phyloP scores from a whole-genome alignment of 92 coral and sea anemone genomes.

The Hydrozoanthus gracilis region DNA sequence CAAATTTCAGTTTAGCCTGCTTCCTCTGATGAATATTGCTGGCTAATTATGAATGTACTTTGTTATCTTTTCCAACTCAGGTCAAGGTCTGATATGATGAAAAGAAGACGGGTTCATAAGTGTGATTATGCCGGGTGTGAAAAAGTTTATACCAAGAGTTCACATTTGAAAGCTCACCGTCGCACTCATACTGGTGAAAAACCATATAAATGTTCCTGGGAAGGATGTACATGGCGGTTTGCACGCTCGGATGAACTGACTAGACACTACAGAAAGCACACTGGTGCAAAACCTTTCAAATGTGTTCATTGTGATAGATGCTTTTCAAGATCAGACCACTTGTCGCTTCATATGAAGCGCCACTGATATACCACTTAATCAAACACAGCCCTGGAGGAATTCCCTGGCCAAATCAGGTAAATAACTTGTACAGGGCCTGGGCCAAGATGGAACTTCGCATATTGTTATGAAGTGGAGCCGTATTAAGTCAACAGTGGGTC shows the following conservation, averaged over 20 bases:
- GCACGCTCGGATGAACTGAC: slow-evolving; percentile 99
- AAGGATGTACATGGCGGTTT: slow-evolving; percentile 98
- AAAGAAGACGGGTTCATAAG: slow-evolving; percentile 91
- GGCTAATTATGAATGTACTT: background rate
- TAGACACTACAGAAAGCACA: slow-evolving; percentile 99
- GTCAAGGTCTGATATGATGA: slow-evolving; percentile 78
- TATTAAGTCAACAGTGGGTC: background rate
- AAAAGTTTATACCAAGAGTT: slow-evolving; percentile 98
- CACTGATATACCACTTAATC: slow-evolving; percentile 65
- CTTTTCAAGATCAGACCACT: slow-evolving; percentile 98
- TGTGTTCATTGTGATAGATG: slow-evolving; percentile 98
- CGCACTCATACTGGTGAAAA: slow-evolving; percentile 99
- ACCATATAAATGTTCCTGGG: slow-evolving; percentile 99
- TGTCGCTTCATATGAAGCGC: slow-evolving; percentile 99
- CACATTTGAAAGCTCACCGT: slow-evolving; percentile 98
- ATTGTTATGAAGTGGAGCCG: slow-evolving; percentile 26
- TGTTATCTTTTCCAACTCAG: slow-evolving; percentile 18
- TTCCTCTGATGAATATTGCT: background rate
- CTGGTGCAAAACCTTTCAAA: slow-evolving; percentile 98
- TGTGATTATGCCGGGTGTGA: slow-evolving; percentile 99
- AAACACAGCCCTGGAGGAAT: slow-evolving; percentile 23
- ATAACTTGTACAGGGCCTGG: background rate
- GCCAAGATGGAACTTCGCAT: slow-evolving; percentile 20
- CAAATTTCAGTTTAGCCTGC: background rate
- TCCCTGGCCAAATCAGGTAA: slow-evolving; percentile 2